Evolutionary conservation across 2,113 vertebrate genomes (phyloP).

Genomic region (Balaenoptera acutorostrata): DNA sequence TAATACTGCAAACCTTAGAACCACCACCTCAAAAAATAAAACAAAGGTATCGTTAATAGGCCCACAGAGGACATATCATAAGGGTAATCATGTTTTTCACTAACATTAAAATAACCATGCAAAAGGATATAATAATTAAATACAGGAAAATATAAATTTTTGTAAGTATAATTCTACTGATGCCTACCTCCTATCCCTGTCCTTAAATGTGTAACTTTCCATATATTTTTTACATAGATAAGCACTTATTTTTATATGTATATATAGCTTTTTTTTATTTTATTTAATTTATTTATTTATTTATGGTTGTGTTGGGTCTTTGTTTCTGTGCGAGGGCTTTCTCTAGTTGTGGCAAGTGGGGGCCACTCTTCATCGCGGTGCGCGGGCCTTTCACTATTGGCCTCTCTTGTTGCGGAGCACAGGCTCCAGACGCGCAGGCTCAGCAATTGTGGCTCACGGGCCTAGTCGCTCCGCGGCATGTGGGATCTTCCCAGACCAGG

Average conservation of each 20-base stretch:
- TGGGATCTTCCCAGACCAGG: too few relatives aligned
- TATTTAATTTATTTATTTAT: too few relatives aligned
- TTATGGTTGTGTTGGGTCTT: too few relatives aligned
- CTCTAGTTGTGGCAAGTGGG: too few relatives aligned
- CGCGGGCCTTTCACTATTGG: too few relatives aligned
- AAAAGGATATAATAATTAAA: not conserved
- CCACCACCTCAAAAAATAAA: not conserved
- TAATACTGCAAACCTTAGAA: not conserved
- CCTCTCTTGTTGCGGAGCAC: too few relatives aligned
- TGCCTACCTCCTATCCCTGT: not conserved
- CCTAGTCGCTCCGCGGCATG: too few relatives aligned
- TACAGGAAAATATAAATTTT: not conserved
- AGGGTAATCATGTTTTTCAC: not conserved
- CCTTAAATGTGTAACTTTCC: not conserved
- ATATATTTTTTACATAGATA: not conserved
- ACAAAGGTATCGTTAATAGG: not conserved
- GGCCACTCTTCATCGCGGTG: too few relatives aligned
- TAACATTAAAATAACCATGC: not conserved
- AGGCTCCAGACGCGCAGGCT: too few relatives aligned
- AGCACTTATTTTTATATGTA: not conserved
- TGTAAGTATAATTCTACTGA: not conserved
- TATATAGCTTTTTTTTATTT: not conserved
- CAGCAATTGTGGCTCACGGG: too few relatives aligned
- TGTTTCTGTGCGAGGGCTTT: too few relatives aligned
- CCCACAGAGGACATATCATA: not conserved